Evolutionary conservation across 1,140 invertebrate species (phyloP).

Genomic region (Tetramorium alpestre): DNA sequence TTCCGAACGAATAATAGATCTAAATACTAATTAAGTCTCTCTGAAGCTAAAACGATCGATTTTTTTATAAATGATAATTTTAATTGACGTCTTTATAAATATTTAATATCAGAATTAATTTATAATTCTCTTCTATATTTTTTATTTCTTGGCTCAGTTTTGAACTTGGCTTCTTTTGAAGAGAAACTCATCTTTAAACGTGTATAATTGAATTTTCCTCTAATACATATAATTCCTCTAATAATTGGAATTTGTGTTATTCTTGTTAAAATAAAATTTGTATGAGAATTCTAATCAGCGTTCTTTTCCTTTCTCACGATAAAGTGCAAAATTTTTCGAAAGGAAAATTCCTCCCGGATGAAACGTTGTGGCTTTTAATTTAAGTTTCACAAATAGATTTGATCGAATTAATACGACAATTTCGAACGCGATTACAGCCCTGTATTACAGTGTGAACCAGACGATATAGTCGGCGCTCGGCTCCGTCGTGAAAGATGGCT

Average conservation of each 20-base stretch:
- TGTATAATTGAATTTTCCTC: not conserved
- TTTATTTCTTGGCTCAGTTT: no score
- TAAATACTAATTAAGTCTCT: not conserved
- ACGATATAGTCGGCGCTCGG: not conserved
- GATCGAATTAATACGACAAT: not conserved
- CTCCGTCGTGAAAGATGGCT: conserved; percentile 82
- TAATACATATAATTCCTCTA: not conserved
- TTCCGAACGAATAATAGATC: no score
- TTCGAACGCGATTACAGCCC: conserved; percentile 16
- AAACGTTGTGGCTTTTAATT: not conserved
- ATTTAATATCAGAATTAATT: no score
- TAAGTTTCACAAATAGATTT: not conserved
- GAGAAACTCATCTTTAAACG: not conserved
- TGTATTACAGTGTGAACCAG: not conserved
- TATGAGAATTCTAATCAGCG: not conserved
- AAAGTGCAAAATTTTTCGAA: no score
- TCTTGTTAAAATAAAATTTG: not conserved
- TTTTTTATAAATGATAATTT: not conserved
- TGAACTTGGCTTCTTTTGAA: no score
- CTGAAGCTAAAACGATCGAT: not conserved
- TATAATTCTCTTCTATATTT: no score
- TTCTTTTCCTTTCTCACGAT: not conserved
- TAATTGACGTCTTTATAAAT: no score
- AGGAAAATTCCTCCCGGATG: no score
- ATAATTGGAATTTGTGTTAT: not conserved